Evolutionary conservation across 2,888 invertebrate species (phyloP), one percentile per base, ranked within the genome.

Genomic region (Harpagoxenus sublaevis): DNA sequence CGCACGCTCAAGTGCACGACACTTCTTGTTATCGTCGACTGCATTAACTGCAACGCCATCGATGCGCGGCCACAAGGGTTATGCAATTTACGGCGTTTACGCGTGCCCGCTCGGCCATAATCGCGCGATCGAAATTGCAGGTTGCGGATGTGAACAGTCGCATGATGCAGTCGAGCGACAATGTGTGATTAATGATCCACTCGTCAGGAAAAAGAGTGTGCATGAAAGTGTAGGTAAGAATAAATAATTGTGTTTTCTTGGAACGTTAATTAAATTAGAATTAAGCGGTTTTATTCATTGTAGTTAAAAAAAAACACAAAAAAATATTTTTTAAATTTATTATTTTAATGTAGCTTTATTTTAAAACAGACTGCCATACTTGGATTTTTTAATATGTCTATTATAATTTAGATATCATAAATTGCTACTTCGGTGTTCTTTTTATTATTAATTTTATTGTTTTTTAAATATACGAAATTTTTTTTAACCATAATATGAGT

Each of bases 41-140:
- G 60, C 39, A 81, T 81, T 81, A 81, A 81, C 73, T 71, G 73
- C 60, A 60, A 73, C 60, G 79, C 79, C 79, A 55, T 78, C 68
- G 79, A 79, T 81, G 48, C 71, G 45, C 48, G 60, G 60, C 73
- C 73, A 73, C 79, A 81, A 71, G 79, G 73, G 79, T 81, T 73
- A 81, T 81, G 79, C 79, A 81, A 81, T 81, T 81, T 81, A 81
- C 60, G 51, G 60, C 79, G 73, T 81, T 81, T 81, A 81, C 79
- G 79, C 73, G 73, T 81, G 79, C 48, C 60, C 48, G 60, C 48
- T 51, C 35, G 60, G 60, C 73, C 48, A 73, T 81, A 81, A 81
- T 81, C 79, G 73, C 18, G 28, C 73, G 60, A 81, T 81, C 79
- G 79, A 81, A 81, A 73, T 81, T 81, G 79, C 39, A 39, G 73